A percentile compares a stretch with the other conserved stretches of the same genome.
These are phyloP conservation scores for Cantharis rufa DNA, from an alignment of 2,888 invertebrate genomes.

Conservation along the genomic window DNA sequence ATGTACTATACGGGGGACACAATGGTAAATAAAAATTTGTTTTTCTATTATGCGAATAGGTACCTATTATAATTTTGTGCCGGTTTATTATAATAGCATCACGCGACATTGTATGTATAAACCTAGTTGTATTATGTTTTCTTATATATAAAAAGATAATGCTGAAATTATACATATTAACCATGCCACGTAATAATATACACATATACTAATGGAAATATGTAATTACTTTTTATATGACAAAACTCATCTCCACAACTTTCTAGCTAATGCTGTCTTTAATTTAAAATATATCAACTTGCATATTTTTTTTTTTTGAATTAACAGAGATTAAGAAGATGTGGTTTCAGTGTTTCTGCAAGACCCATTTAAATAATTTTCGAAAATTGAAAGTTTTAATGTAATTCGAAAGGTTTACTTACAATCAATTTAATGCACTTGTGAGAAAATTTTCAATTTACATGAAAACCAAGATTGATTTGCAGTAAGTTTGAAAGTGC, in stretches of 20 bases:
- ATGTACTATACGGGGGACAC: neutral
- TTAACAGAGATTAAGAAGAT: too few species aligned
- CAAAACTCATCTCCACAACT: too few species aligned
- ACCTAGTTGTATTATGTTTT: slow-evolving; percentile 3
- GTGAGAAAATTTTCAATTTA: neutral
- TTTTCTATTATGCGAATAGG: neutral
- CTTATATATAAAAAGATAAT: neutral
- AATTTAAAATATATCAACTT: too few species aligned
- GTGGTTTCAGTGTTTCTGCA: too few species aligned
- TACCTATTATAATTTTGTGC: neutral
- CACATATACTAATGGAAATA: too few species aligned
- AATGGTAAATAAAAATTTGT: neutral
- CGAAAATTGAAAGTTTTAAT: neutral
- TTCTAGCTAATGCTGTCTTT: too few species aligned
- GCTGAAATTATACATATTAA: too few species aligned
- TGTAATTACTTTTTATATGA: too few species aligned
- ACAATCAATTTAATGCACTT: neutral
- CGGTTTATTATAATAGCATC: neutral
- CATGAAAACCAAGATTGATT: neutral
- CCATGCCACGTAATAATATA: too few species aligned
- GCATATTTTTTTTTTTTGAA: too few species aligned
- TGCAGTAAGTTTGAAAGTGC: neutral
- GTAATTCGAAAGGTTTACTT: neutral
- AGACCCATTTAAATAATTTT: neutral
- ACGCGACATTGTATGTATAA: slow-evolving; percentile 10